Base-by-base conservation (phyloP, 1,140 invertebrate species). In the Archivesica marissinica region DNA sequence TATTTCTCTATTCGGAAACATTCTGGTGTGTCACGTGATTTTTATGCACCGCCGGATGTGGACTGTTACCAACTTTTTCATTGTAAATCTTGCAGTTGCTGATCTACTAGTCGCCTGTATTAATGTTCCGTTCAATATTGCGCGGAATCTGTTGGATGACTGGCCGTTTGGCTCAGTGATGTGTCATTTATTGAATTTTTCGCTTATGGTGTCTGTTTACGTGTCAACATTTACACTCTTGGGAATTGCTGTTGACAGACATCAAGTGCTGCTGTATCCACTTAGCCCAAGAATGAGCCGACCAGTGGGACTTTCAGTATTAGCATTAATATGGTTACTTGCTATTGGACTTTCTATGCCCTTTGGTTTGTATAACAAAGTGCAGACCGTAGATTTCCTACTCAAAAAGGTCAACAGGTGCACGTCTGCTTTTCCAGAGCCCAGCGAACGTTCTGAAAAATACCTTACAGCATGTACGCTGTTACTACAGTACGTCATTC, bases 41-140 rank as follows among this genome's bases (percentile, higher is more conserved):
- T 95, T 96, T 1, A 95, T 97, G 35, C 99, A 98, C 93, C 96
- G 96, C 38, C 96, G 97, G 30, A 99, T 99, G 98, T 98, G 98
- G 92, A 99, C 98, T 0, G 98, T 99, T 0, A 99, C 98, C 23
- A 99, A 99, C 93, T 96, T 98, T 54, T 99, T 99, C 94, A 99
- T 99, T 88, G 97, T 97, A 25, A 99, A 99, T 93, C 94, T 99
- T 70, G 98, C 98, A 0, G 94, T 99, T 28, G 98, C 97, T 35
- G 98, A 99, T 92, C 97, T 99, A 66, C 92, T 99, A 1, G 94
- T 99, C 28, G 99, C 98, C 90, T 95, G 97, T 1, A 95, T 99
- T 86, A 97, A 97, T 0, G 97, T 99, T 17, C 98, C 91, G 33
- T 89, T 95, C 35, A 94, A 94, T 85, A 93, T 94, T 76, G 84